Percentiles rank a stretch among this genome's conserved stretches.
phyloP scores from a whole-genome alignment of 1,140 invertebrate genomes.

The Magallana angulata region DNA sequence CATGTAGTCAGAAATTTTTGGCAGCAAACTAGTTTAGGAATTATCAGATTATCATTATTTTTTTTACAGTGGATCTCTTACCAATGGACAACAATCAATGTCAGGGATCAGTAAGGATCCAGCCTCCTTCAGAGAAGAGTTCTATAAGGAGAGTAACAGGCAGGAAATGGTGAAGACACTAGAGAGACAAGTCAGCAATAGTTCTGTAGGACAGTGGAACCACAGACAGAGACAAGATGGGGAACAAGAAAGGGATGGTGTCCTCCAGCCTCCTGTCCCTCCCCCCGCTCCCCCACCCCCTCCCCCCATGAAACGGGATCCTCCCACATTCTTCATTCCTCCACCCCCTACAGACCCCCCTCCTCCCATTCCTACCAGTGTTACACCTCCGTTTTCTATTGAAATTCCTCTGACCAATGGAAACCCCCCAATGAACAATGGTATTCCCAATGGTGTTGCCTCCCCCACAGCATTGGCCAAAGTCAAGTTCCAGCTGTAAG shows the following conservation, averaged over 20 bases:
- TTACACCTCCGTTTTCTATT: slow-evolving; percentile 25
- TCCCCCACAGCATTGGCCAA: slow-evolving; percentile 12
- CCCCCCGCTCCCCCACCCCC: slow-evolving; percentile 29
- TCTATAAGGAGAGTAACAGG: slow-evolving; percentile 7
- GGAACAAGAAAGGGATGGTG: background rate
- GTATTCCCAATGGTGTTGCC: background rate
- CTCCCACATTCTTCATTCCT: slow-evolving; percentile 43
- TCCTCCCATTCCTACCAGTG: slow-evolving; percentile 38
- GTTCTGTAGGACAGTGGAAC: background rate
- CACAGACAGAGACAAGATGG: slow-evolving; percentile 2
- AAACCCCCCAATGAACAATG: slow-evolving; percentile 18
- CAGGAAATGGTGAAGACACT: slow-evolving; percentile 6
- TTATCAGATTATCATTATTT: background rate
- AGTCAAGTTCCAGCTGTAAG: slow-evolving; percentile 49
- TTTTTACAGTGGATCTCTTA: background rate
- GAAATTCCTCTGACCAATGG: slow-evolving; percentile 15
- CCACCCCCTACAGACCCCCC: slow-evolving; percentile 44
- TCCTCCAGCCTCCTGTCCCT: background rate
- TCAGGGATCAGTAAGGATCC: slow-evolving; percentile 1
- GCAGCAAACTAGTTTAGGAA: no score
- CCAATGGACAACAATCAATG: background rate
- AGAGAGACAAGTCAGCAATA: slow-evolving; percentile 11
- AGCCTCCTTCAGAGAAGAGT: slow-evolving; percentile 8
- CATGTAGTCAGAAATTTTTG: no score
- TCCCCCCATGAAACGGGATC: slow-evolving; percentile 28